phyloP scores from a whole-genome alignment of 2,888 invertebrate species.

The Pecten maximus region DNA sequence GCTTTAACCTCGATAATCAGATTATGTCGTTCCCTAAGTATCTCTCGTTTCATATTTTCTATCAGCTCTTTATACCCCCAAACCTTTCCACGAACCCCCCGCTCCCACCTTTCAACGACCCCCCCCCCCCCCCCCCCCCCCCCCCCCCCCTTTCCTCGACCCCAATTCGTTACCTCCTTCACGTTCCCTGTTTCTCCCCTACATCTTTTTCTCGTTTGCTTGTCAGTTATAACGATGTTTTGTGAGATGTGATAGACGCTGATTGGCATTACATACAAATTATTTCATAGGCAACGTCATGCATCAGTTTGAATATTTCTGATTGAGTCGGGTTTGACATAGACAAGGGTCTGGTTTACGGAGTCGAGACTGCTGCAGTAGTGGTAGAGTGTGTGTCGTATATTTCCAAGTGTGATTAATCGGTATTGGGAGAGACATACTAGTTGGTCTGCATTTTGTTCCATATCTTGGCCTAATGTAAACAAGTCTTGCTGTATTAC shows the following conservation, averaged over 20 bases:
- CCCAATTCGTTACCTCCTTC: background rate
- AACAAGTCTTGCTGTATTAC: background rate
- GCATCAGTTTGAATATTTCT: background rate
- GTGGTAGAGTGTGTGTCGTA: background rate
- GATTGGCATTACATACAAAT: background rate
- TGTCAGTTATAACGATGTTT: background rate
- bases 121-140: too few relatives aligned
- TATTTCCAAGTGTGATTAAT: background rate
- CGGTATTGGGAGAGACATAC: background rate
- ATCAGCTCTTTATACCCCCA: too few relatives aligned
- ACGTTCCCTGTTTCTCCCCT: background rate
- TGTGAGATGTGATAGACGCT: background rate
- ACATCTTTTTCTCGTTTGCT: background rate
- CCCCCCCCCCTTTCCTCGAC: background rate
- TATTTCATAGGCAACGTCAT: background rate
- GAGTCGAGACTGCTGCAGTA: background rate
- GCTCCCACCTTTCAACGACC: too few relatives aligned
- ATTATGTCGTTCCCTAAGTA: too few relatives aligned
- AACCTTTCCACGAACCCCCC: too few relatives aligned
- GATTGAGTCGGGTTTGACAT: background rate
- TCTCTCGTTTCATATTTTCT: background rate
- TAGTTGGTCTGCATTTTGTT: background rate
- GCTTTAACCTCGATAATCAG: background rate
- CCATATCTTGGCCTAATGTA: background rate
- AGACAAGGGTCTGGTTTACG: background rate